Conservation (phyloP, 2,797 vertebrate genomes). For the Sylvilagus floridanus region DNA sequence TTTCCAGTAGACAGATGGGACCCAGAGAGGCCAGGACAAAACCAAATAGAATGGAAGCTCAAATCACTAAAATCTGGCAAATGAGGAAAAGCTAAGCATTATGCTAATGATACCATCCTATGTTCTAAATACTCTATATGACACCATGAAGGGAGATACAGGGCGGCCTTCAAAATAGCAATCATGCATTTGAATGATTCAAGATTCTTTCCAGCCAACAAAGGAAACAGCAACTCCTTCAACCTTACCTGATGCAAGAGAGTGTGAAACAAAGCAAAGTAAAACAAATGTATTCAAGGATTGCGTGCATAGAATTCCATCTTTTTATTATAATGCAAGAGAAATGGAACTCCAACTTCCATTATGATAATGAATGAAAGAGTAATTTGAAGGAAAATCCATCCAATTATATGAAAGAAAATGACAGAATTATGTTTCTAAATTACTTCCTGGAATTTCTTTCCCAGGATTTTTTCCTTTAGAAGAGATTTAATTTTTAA, state of each 20-base stretch:
- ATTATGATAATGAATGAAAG: constrained; percentile 23
- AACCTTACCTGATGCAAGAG: not conserved
- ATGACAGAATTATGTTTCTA: not conserved
- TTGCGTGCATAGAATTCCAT: not conserved
- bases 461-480: constrained; percentile 33
- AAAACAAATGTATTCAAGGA: not conserved
- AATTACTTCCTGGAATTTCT: not conserved
- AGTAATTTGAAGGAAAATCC: constrained; percentile 37
- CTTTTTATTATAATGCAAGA: not conserved
- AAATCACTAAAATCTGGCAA: not conserved
- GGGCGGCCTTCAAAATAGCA: not conserved
- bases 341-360: not conserved
- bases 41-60: not conserved
- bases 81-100: not conserved
- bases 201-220: not conserved
- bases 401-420: constrained; percentile 32
- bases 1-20: not conserved
- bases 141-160: not conserved
- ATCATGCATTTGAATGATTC: not conserved
- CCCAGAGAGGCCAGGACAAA: not conserved
- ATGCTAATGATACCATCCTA: not conserved
- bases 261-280: not conserved
- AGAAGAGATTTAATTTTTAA: not conserved
- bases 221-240: not conserved
- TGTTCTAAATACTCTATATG: not conserved